Conservation (phyloP, 2,797 vertebrate genomes). For the Melanotaenia maccullochi region DNA sequence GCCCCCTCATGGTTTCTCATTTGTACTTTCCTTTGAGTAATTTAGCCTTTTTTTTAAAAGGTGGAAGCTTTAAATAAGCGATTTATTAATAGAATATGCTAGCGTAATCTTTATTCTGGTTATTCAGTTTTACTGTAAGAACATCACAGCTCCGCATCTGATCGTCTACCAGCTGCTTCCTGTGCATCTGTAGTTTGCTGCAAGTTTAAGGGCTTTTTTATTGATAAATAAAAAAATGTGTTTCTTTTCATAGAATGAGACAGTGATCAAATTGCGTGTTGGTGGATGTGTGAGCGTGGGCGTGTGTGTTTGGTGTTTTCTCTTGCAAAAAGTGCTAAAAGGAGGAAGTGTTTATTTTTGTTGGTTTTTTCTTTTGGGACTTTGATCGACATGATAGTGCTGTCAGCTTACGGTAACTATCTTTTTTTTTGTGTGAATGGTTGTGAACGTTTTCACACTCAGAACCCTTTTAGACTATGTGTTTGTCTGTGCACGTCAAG, state of each 20-base stretch:
- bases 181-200: conserved; percentile 5
- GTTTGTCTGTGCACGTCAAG: not conserved
- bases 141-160: conserved; percentile 19
- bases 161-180: conserved; percentile 55
- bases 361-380: conserved; percentile 1
- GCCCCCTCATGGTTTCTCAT: not conserved
- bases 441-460: not conserved
- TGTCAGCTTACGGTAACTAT: conserved; percentile 27
- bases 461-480: not conserved
- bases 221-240: not conserved
- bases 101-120: not conserved
- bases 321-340: not conserved
- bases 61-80: not conserved
- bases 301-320: conserved; percentile 13
- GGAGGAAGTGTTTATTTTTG: conserved; percentile 46
- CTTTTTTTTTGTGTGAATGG: not conserved
- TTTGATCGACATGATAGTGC: conserved; percentile 9
- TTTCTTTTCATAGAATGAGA: conserved; percentile 2
- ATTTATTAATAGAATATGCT: not conserved
- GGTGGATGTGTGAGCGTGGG: no score
- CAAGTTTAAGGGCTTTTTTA: not conserved
- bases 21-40: not conserved
- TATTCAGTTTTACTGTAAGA: conserved; percentile 46
- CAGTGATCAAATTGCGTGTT: not conserved
- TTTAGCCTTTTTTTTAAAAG: not conserved